Conservation (phyloP, 1,140 invertebrate genomes). For the Drosophila littoralis region DNA sequence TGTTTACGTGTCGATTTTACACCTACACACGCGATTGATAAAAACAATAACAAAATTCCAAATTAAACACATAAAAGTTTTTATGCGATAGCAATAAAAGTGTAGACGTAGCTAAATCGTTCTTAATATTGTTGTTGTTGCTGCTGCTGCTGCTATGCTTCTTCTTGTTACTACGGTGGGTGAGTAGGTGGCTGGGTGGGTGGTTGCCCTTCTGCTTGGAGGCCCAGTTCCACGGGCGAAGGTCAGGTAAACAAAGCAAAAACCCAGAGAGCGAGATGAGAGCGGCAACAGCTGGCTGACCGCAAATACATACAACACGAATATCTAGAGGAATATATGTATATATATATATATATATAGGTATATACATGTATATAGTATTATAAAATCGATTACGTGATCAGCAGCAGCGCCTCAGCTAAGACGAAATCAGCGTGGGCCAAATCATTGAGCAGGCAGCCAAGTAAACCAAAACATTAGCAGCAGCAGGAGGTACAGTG, state of each 20-base stretch:
- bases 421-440: conserved; percentile 67
- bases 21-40: conserved; percentile 64
- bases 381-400: conserved; percentile 82
- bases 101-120: conserved; percentile 64
- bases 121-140: conserved; percentile 33
- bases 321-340: conserved; percentile 4
- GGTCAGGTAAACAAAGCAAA: conserved; percentile 74
- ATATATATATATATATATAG: not conserved
- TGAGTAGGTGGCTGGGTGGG: conserved; percentile 16
- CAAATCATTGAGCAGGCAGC: conserved; percentile 52
- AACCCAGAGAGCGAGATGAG: conserved; percentile 27
- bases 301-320: conserved; percentile 3
- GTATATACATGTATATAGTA: conserved; percentile 43
- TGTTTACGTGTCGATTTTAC: conserved; percentile 65
- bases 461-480: conserved; percentile 23
- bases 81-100: conserved; percentile 75
- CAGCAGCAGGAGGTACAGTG: conserved; percentile 44
- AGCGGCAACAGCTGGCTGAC: conserved; percentile 53
- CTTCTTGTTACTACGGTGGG: conserved; percentile 36
- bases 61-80: conserved; percentile 80
- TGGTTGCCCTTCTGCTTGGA: conserved; percentile 53
- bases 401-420: conserved; percentile 43
- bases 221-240: conserved; percentile 53
- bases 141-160: conserved; percentile 14
- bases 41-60: conserved; percentile 81